Evolutionary conservation across 2,113 vertebrate species (phyloP), one percentile per base, ranked within the genome.

Genomic region (Sceloporus tristichus): DNA sequence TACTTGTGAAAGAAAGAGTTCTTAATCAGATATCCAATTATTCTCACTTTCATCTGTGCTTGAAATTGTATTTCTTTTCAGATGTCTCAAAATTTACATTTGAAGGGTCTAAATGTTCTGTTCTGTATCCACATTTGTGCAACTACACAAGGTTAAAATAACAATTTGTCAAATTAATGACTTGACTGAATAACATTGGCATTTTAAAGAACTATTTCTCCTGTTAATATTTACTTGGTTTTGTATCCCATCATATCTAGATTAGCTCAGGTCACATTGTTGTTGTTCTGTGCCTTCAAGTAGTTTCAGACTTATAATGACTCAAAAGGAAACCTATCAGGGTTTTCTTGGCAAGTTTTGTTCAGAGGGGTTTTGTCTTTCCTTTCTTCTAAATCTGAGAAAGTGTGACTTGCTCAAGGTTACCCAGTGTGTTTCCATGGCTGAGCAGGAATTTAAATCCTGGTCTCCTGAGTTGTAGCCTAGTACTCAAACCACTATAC

Each of bases 111-210:
- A 88, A 42, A 71, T 81, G 62, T 85, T 92, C 87, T 59, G 62
- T 87, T 93, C 87, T 90, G 23, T 59, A 34, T 92, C 88, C 8
- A 80, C 75, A 76, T 21, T 82, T 91, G 9, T 91, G 65, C 89
- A 91, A 91, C 80, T 91, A 79, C 87, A 78, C 77, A 73, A 88
- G 88, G 42, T 62, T 78, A 87, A 83, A 90, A 90, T 87, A 82
- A 89, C 23, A 68, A 83, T 94, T 92, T 94, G 88, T 94, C 83
- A 87, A 85, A n/a, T 62, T 82, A 77, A 90, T 87, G 90, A 70
- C n/a, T 82, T 90, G 76, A 73, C 89, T 91, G 85, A 86, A 87
- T 95, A 92, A 73, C 53, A 88, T 74, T 3, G 82, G 71, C 85
- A 82, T 82, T 92, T 88, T 89, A 65, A 92, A 91, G 91, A 81